Base-by-base conservation (phyloP, 2,113 vertebrate genomes). In the Vidua chalybeata region DNA sequence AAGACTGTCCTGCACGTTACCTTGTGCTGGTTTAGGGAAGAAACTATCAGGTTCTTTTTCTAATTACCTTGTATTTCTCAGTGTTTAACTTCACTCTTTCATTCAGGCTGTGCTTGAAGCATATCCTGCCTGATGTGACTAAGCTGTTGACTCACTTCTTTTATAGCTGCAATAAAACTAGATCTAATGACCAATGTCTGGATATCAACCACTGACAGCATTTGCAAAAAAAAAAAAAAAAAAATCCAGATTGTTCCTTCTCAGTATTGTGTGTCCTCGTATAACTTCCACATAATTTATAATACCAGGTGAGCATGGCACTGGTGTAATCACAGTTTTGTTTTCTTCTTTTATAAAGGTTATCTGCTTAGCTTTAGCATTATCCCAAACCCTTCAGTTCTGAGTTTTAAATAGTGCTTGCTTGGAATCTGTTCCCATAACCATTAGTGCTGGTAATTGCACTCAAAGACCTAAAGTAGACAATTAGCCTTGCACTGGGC, bases 71-170 rank as follows among this genome's bases (percentile, higher is more conserved):
- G 63, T 81, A 45, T 93, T 89, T 97, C 72, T 77, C 73, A 64
- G 86, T 64, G 61, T 90, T 97, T 91, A 90, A 96, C 59, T 93
- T 58, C 49, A 56, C 93, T 86, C 91, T 95, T 84, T 90, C 73
- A 92, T 72, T 94, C 82, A 85, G 64, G 48, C 85, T 91, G 78
- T 89, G 91, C 81, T 93, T 51, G 63, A 61, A 75, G 92, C 95
- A 89, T 93, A 81, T 93, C 85, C 79, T 85, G 93, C 85, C 87
- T 75, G 71, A 88, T 87, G 90, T 94, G 94, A 97, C 95, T 97
- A 96, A 98, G 94, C 87, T 95, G 91, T 96, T 97, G 97, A 97
- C 96, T 97, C 96, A 96, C 74, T 88, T 95, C 90, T 97, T 95
- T 96, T 96, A 96, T 91, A 87, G 80, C 89, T 73, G 69, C 3